Percentiles rank a stretch among this genome's conserved stretches.
phyloP scores from a whole-genome alignment of 23 tunicate species.

The Halocynthia roretzi region DNA sequence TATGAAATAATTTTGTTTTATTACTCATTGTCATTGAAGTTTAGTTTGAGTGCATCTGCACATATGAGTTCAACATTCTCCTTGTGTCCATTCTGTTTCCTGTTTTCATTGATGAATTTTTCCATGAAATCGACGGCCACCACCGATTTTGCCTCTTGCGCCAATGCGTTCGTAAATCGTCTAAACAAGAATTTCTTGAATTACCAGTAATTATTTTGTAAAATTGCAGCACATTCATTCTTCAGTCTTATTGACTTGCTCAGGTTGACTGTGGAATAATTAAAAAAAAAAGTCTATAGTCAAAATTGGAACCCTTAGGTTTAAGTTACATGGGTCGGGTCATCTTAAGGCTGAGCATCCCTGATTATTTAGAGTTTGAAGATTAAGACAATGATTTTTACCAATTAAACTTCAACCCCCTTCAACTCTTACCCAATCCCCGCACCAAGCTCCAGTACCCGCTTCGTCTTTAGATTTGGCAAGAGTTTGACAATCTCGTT shows the following conservation, averaged over 20 bases:
- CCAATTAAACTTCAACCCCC: not conserved
- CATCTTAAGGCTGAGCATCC: too few relatives aligned
- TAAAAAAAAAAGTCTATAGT: too few relatives aligned
- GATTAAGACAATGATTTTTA: not conserved
- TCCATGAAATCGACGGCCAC: conserved; percentile 41
- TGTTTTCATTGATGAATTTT: conserved; percentile 24
- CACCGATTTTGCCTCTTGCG: conserved; percentile 15
- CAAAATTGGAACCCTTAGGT: too few relatives aligned
- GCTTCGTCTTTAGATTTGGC: not conserved
- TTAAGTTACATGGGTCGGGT: too few relatives aligned
- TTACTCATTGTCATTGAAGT: too few relatives aligned
- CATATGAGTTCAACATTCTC: conserved; percentile 14
- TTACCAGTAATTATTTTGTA: too few relatives aligned
- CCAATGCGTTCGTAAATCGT: conserved; percentile 16
- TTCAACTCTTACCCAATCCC: conserved; percentile 28
- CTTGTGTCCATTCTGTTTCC: conserved; percentile 7
- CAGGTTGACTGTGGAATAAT: too few relatives aligned
- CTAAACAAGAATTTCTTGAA: not conserved
- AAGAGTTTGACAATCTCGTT: conserved; percentile 5
- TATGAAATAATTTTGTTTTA: too few relatives aligned
- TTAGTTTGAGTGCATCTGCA: not conserved
- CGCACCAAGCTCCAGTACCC: conserved; percentile 32
- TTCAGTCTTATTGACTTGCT: too few relatives aligned
- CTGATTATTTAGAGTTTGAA: too few relatives aligned
- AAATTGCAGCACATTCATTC: too few relatives aligned